Conservation (phyloP, 2,797 vertebrate genomes). For the Arnoldichthys spilopterus region DNA sequence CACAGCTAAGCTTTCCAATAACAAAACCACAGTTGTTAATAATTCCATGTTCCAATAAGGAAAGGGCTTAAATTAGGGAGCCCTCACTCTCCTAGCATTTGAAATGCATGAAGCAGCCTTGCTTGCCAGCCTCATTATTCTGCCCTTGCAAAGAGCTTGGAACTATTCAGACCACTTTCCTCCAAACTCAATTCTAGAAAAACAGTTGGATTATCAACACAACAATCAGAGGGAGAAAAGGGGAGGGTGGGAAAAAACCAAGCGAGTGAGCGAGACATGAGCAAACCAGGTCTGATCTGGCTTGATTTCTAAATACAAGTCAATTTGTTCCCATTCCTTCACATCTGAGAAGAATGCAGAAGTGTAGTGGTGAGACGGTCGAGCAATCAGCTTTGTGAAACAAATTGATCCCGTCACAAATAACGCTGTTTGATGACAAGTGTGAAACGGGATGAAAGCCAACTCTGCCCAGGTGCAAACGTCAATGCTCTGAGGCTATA, state of each 20-base stretch:
- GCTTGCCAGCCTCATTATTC: slow-evolving; percentile 47
- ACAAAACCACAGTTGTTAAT: slow-evolving; percentile 37
- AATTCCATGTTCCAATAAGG: slow-evolving; percentile 16
- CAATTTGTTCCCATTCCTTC: slow-evolving; percentile 45
- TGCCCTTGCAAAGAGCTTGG: slow-evolving; percentile 37
- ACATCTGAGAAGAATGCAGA: slow-evolving; percentile 23
- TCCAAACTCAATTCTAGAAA: slow-evolving; percentile 48
- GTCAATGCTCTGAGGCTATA: not conserved
- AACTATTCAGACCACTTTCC: slow-evolving; percentile 31
- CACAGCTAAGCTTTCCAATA: slow-evolving; percentile 10
- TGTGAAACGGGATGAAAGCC: slow-evolving; percentile 39
- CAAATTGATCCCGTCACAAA: slow-evolving; percentile 43
- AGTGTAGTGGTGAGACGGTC: slow-evolving; percentile 33
- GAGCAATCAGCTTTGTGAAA: slow-evolving; percentile 39
- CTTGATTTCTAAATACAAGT: slow-evolving; percentile 55
- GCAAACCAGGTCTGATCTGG: slow-evolving; percentile 44
- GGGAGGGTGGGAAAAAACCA: not conserved
- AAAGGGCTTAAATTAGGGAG: slow-evolving; percentile 29
- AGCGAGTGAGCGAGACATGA: slow-evolving; percentile 39
- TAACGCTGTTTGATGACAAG: slow-evolving; percentile 46
- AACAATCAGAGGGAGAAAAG: slow-evolving; percentile 38
- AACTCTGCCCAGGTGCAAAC: slow-evolving; percentile 12
- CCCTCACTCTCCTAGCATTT: slow-evolving; percentile 26
- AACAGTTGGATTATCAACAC: slow-evolving; percentile 32
- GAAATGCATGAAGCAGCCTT: slow-evolving; percentile 37